Percentiles rank a stretch among this genome's conserved stretches.
phyloP scores from a whole-genome alignment of 1,140 invertebrate species.

The Drosophila pruinosa region DNA sequence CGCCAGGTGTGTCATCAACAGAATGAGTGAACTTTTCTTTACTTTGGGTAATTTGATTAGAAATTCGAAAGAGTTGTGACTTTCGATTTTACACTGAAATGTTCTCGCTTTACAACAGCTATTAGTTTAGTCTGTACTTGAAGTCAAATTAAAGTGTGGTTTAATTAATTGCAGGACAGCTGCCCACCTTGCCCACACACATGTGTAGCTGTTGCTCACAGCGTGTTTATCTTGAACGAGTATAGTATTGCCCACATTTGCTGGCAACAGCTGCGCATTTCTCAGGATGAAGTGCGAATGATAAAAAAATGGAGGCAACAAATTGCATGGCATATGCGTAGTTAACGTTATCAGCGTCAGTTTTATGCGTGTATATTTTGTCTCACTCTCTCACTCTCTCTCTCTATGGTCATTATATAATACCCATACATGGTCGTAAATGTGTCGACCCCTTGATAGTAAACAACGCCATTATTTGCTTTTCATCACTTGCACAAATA shows the following conservation, averaged over 20 bases:
- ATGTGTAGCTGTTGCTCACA: conserved; percentile 7
- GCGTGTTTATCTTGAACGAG: conserved; percentile 10
- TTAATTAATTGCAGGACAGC: conserved; percentile 27
- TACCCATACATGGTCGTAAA: not conserved
- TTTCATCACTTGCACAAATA: conserved; percentile 47
- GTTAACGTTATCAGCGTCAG: conserved; percentile 31
- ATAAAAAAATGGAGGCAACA: conserved; percentile 40
- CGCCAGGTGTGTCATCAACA: conserved; percentile 54
- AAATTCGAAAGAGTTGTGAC: conserved; percentile 36
- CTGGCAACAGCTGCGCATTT: conserved; percentile 63
- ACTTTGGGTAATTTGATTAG: conserved; percentile 51
- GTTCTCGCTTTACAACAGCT: not conserved
- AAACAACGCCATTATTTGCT: conserved; percentile 30
- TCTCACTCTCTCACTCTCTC: not conserved
- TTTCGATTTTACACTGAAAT: conserved; percentile 1
- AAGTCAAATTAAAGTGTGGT: conserved; percentile 12
- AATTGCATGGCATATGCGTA: conserved; percentile 48
- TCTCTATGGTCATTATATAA: conserved; percentile 7
- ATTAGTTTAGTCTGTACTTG: conserved; percentile 5
- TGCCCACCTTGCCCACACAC: not conserved
- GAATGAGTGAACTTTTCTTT: conserved; percentile 2
- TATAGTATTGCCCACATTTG: conserved; percentile 14
- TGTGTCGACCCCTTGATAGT: conserved; percentile 1
- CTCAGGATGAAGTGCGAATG: conserved; percentile 45
- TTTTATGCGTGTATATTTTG: conserved; percentile 27